Conservation (phyloP, 1,140 invertebrate species). For the Sinonovacula constricta region DNA sequence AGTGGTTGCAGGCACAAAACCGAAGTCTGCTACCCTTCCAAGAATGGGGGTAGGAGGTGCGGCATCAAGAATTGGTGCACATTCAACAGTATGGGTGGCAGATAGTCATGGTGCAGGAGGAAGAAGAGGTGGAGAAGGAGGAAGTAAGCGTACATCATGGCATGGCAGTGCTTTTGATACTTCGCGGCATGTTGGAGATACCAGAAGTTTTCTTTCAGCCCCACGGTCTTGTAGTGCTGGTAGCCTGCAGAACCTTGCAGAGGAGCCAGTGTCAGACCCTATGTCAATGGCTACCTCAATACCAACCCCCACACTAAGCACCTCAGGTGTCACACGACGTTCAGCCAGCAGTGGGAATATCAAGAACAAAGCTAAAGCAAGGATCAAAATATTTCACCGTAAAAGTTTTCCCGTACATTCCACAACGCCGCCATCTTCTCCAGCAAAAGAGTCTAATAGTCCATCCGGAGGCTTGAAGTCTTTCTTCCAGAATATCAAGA, state of each 20-base stretch:
- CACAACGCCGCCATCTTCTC: constrained; percentile 26
- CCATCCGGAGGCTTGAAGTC: constrained; percentile 32
- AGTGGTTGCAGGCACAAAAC: too few species aligned
- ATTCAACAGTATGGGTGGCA: too few species aligned
- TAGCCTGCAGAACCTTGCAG: background rate
- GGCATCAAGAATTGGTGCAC: too few species aligned
- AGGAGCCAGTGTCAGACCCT: background rate
- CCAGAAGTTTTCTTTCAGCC: background rate
- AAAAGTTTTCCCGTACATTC: constrained; percentile 24
- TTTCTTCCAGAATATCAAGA: constrained; percentile 46
- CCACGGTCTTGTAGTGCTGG: background rate
- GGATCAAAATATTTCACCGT: constrained; percentile 37
- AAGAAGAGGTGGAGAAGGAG: too few species aligned
- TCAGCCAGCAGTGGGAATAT: constrained; percentile 34
- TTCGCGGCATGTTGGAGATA: background rate
- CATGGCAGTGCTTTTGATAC: background rate
- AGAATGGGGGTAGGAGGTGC: too few species aligned
- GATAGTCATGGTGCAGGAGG: too few species aligned
- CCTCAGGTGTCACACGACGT: background rate
- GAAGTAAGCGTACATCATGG: background rate
- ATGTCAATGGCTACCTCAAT: background rate
- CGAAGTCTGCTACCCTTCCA: too few species aligned
- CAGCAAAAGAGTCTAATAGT: constrained; percentile 15
- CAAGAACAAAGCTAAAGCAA: constrained; percentile 20
- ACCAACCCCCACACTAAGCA: background rate